Evolutionary conservation across 2,888 invertebrate species (phyloP).

Genomic region (Pseudeuparius sepicola): DNA sequence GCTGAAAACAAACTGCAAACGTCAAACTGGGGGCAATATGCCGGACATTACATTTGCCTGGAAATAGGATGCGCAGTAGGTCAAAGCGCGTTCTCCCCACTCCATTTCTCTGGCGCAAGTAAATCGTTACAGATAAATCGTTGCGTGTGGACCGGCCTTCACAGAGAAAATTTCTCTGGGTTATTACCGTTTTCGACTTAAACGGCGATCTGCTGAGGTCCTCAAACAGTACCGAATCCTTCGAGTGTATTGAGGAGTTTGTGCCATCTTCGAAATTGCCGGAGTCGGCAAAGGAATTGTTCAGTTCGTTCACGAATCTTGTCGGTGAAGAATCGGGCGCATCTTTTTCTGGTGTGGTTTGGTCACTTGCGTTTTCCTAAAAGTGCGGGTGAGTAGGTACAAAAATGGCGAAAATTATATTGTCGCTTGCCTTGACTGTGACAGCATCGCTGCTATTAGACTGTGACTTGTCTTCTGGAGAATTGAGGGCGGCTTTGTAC

Average conservation of each 20-base stretch:
- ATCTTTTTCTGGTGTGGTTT: conserved; percentile 33
- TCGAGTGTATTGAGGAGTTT: conserved; percentile 66
- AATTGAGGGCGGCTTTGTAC: conserved; percentile 69
- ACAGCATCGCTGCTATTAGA: conserved; percentile 40
- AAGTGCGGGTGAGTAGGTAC: no score
- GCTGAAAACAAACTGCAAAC: no score
- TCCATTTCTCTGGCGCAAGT: no score
- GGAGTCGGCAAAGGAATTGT: conserved; percentile 72
- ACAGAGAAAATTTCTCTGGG: no score
- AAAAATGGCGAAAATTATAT: no score
- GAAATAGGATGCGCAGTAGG: no score
- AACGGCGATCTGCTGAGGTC: conserved; percentile 28
- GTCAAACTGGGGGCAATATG: no score
- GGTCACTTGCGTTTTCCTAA: conserved; percentile 52
- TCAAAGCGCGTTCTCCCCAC: no score
- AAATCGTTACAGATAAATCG: no score
- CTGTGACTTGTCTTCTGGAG: conserved; percentile 71
- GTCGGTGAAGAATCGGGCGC: conserved; percentile 22
- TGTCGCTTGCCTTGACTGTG: conserved; percentile 53
- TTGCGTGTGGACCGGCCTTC: no score
- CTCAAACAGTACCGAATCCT: conserved; percentile 54
- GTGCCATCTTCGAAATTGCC: conserved; percentile 79
- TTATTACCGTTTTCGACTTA: no score
- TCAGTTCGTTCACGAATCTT: conserved; percentile 45
- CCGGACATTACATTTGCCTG: no score